Evolutionary conservation across 1,140 invertebrate species (phyloP), one percentile per base, ranked within the genome.

Genomic region (Drosophila sproati): DNA sequence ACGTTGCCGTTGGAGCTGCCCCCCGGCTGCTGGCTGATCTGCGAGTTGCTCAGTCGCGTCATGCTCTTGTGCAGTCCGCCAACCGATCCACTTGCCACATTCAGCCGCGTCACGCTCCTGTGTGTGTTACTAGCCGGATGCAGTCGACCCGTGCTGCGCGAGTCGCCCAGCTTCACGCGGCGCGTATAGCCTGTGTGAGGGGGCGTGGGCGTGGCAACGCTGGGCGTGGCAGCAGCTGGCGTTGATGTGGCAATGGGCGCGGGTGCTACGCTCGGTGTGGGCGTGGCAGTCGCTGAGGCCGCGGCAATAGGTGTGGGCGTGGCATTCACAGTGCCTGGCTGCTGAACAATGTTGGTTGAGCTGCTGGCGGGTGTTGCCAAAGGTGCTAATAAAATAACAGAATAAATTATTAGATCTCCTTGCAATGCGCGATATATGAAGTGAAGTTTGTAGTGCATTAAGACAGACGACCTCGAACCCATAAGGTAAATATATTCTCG

Each of bases 41-140:
- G 95, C 56, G 95, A 96, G 5, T 95, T 96, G 70, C 95, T 96
- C 45, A 96, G 92, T 43, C 96, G 94, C n/a, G 96, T 96, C 96
- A 96, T 96, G 87, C 96, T 96, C 88, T 96, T 96, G 88, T 96
- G 96, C 1, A 96, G 93, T n/a, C 96, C 96, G 6, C 95, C 95
- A 12, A 96, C 95, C 4, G 96, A 96, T 20, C 96, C 95, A 41
- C 94, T 94, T 56, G 94, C 95, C 76, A 96, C 94, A 92, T 96
- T 96, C 5, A 96, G 93, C 12, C 95, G 93, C 0, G 96, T 96
- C 95, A 96, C 96, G 90, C 95, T 96, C 37, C 96, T 92, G 82
- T 96, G 95, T 31, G 95, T 95, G 77, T 95, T 95, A 45, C 95
- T 94, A 8, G 95, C 94, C 4, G 95, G 95, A 86, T 95, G 95